Percentiles rank a stretch among this genome's conserved stretches.
Conservation (phyloP, 2,113 vertebrate species). For the Clarias magur region DNA sequence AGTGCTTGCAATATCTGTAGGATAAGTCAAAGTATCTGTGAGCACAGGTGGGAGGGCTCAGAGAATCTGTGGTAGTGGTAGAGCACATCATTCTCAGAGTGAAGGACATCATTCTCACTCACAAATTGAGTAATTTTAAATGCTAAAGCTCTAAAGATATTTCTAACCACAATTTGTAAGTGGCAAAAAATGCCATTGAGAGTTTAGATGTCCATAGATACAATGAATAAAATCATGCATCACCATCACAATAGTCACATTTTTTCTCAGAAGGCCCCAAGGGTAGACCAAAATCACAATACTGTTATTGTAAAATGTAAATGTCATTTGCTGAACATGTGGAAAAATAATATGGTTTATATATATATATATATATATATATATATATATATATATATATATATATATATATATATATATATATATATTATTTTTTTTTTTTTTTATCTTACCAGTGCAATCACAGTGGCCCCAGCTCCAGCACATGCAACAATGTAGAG, state of each 20-base stretch:
- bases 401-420: no score
- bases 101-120: background rate
- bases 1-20: background rate
- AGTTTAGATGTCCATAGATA: background rate
- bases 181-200: background rate
- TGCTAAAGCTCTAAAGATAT: background rate
- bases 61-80: background rate
- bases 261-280: background rate
- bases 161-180: background rate
- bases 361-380: background rate
- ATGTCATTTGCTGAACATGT: constrained; percentile 5
- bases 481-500: constrained; percentile 97
- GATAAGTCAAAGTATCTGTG: background rate
- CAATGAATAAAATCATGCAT: background rate
- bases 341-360: background rate
- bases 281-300: background rate
- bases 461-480: constrained; percentile 93
- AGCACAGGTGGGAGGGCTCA: background rate
- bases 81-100: background rate
- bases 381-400: no score
- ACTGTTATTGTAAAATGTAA: constrained; percentile 21
- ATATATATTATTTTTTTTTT: background rate
- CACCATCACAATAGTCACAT: background rate
- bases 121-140: background rate
- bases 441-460: constrained; percentile 87